phyloP scores from a whole-genome alignment of 2,113 vertebrate species.

The Illadopsis cleaveri region DNA sequence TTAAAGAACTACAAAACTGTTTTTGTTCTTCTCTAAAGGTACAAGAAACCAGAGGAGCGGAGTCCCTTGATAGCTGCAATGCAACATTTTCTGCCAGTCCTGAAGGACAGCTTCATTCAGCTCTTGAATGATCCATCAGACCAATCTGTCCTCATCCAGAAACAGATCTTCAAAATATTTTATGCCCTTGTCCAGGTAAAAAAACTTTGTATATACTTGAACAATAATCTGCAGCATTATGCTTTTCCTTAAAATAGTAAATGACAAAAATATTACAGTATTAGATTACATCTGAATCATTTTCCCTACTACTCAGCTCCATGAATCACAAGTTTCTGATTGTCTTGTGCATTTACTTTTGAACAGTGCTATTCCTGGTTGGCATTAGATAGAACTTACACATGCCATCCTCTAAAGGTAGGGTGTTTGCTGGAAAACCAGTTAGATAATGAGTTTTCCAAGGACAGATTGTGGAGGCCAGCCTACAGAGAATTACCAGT shows the following conservation, averaged over 20 bases:
- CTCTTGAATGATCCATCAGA: slow-evolving; percentile 90
- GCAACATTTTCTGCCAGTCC: slow-evolving; percentile 97
- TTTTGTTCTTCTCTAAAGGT: slow-evolving; percentile 78
- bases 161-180: slow-evolving; percentile 99
- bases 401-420: neutral
- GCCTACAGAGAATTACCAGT: neutral
- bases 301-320: neutral
- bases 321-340: neutral
- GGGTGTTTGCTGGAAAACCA: neutral
- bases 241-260: neutral
- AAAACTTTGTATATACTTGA: neutral
- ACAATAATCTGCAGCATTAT: neutral
- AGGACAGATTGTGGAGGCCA: neutral
- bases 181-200: slow-evolving; percentile 97
- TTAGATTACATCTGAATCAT: neutral
- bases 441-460: neutral
- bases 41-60: slow-evolving; percentile 97
- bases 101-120: slow-evolving; percentile 95
- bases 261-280: neutral
- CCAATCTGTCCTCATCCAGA: slow-evolving; percentile 97
- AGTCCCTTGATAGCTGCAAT: slow-evolving; percentile 95
- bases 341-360: neutral
- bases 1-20: slow-evolving; percentile 8
- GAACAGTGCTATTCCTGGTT: neutral
- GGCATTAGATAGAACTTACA: neutral